Evolutionary conservation across 2,113 vertebrate genomes (phyloP).

Genomic region (Chloropsis cyanopogon): DNA sequence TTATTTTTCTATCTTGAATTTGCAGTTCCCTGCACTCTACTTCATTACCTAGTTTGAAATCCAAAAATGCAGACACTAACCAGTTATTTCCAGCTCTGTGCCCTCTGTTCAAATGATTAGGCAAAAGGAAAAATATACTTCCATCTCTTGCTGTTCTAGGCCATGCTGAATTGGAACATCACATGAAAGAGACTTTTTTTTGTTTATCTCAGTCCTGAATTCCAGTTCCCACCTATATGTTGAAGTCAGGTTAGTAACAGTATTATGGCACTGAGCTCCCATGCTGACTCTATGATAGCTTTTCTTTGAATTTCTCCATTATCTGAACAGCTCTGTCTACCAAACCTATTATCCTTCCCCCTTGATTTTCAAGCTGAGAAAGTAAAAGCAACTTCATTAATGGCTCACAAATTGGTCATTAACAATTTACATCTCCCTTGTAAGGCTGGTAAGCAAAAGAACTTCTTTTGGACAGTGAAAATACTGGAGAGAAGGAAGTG

Average conservation of each 20-base stretch:
- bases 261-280: constrained; percentile 61
- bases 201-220: background rate
- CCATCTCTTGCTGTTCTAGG: background rate
- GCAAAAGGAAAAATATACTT: background rate
- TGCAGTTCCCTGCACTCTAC: background rate
- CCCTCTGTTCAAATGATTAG: background rate
- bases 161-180: background rate
- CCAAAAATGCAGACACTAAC: background rate
- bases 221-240: background rate
- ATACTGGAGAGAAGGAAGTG: constrained; percentile 70
- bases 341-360: constrained; percentile 79
- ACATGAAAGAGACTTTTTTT: background rate
- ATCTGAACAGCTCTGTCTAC: constrained; percentile 77
- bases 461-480: constrained; percentile 79
- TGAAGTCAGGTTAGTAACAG: constrained; percentile 60
- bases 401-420: constrained; percentile 81
- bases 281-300: constrained; percentile 68
- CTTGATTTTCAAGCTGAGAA: constrained; percentile 78
- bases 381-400: constrained; percentile 79
- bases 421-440: constrained; percentile 80
- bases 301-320: constrained; percentile 70
- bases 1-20: background rate
- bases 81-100: background rate
- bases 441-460: constrained; percentile 74
- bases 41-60: background rate